Evolutionary conservation across 2,888 invertebrate genomes (phyloP).

Genomic region (Drepana falcataria): DNA sequence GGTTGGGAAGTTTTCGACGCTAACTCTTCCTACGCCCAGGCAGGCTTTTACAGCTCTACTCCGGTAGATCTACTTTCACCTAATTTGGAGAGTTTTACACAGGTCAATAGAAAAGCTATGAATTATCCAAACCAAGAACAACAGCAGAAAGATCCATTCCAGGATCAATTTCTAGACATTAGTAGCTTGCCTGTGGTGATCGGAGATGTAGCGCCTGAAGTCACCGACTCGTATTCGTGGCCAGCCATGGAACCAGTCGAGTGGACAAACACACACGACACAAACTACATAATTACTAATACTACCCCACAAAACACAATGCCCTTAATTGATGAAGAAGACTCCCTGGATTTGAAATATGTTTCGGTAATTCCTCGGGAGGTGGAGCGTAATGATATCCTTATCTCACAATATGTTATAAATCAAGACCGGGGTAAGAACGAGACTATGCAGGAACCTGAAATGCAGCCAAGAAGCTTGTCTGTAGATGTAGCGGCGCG

Average conservation of each 20-base stretch:
- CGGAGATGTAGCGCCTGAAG: conserved; percentile 51
- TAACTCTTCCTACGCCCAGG: conserved; percentile 52
- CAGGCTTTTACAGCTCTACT: conserved; percentile 48
- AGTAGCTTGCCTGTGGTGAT: conserved; percentile 61
- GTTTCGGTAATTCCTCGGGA: conserved; percentile 59
- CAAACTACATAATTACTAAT: conserved; percentile 43
- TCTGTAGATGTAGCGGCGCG: conserved; percentile 50
- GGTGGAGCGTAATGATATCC: conserved; percentile 53
- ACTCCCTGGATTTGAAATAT: conserved; percentile 57
- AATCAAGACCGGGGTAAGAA: conserved; percentile 28
- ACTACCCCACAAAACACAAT: conserved; percentile 43
- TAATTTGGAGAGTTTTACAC: conserved; percentile 37
- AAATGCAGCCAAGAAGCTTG: conserved; percentile 31
- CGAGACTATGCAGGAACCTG: conserved; percentile 18
- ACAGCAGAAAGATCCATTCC: conserved; percentile 35
- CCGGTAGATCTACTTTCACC: conserved; percentile 52
- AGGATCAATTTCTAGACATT: conserved; percentile 58
- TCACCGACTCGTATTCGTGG: conserved; percentile 42
- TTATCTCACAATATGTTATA: conserved; percentile 51
- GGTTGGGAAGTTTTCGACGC: conserved; percentile 62
- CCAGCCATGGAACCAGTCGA: conserved; percentile 33
- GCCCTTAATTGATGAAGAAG: conserved; percentile 65
- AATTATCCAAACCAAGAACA: conserved; percentile 28
- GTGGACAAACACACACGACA: conserved; percentile 41
- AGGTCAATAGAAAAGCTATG: conserved; percentile 36